Conservation (phyloP, 2,888 invertebrate species). For the Argyresthia goedartella region DNA sequence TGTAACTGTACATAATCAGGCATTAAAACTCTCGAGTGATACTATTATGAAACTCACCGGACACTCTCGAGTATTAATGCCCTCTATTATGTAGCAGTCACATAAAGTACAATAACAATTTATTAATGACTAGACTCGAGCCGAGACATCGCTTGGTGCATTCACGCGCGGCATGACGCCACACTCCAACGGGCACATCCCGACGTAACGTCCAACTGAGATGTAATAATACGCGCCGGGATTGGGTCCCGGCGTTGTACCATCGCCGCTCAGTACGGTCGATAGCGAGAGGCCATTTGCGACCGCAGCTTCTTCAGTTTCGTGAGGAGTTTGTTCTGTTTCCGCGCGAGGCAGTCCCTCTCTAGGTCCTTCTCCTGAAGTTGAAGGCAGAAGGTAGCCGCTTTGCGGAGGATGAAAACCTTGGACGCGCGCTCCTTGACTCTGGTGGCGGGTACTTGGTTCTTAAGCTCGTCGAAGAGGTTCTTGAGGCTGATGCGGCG, state of each 20-base stretch:
- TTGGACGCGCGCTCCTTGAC: constrained; percentile 88
- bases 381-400: constrained; percentile 76
- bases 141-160: constrained; percentile 8
- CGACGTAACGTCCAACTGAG: constrained; percentile 17
- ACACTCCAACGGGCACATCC: neutral
- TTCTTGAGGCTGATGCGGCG: constrained; percentile 90
- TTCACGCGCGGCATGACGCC: neutral
- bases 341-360: constrained; percentile 69
- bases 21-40: too few relatives aligned
- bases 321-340: constrained; percentile 74
- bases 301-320: constrained; percentile 73
- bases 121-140: constrained; percentile 19
- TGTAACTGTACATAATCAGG: too few relatives aligned
- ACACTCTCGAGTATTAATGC: too few relatives aligned
- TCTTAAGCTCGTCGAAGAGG: constrained; percentile 85
- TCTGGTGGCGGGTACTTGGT: constrained; percentile 82
- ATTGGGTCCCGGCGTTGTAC: constrained; percentile 2
- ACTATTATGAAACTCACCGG: too few relatives aligned
- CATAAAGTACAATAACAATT: too few relatives aligned
- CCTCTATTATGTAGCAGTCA: too few relatives aligned
- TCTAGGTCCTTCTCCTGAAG: constrained; percentile 71
- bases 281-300: constrained; percentile 56
- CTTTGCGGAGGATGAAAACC: constrained; percentile 86
- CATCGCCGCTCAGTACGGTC: constrained; percentile 42
- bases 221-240: constrained; percentile 11